Base-by-base conservation (phyloP, 2,797 vertebrate species). In the Epinephelus awoara region DNA sequence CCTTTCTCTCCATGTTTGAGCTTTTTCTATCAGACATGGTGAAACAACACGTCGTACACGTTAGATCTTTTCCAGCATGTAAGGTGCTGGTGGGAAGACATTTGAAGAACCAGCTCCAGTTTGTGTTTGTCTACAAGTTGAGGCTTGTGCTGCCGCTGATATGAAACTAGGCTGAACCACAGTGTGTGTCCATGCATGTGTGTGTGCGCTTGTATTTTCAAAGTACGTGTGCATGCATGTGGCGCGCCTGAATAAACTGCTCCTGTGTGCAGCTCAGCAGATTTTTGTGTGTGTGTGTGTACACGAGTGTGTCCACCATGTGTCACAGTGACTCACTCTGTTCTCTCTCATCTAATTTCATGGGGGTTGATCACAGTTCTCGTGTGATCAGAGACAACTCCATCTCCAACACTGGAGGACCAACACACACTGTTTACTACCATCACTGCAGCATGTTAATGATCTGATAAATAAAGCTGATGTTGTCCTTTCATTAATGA, bases 111-210 rank as follows among this genome's bases (percentile, higher is more conserved):
- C 55, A 51, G 72, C 66, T 83, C 5, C 40, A 54, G 75, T 56
- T 52, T 55, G 75, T 38, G 68, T 67, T 81, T 70, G 63, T 19
- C 38, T 63, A 21, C 89, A 77, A 29, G 89, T 55, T 1, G 46
- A 67, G 84, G 23, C 84, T 64, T 72, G 87, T 51, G 69, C 6
- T 3, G 13, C 64, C 65, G 67, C 80, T 63, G 70, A 84, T 54
- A 65, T 52, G 72, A 83, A 80, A 75, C 80, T 58, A 58, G 47
- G 44, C 68, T 59, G 34, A 73, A 47, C 67, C 63, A 34, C 50
- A 23, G 15, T 34, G 59, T 40, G 51, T 62, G 56, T 72, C 6
- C 17, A 8, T 42, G 59, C 2, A 2, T 66, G 51, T 23, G 49
- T 52, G 49, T 29, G 5, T 34, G 34, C 50, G 51, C 27, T 29